phyloP scores from a whole-genome alignment of 2,797 vertebrate genomes.

The Arctocebus calabarensis region DNA sequence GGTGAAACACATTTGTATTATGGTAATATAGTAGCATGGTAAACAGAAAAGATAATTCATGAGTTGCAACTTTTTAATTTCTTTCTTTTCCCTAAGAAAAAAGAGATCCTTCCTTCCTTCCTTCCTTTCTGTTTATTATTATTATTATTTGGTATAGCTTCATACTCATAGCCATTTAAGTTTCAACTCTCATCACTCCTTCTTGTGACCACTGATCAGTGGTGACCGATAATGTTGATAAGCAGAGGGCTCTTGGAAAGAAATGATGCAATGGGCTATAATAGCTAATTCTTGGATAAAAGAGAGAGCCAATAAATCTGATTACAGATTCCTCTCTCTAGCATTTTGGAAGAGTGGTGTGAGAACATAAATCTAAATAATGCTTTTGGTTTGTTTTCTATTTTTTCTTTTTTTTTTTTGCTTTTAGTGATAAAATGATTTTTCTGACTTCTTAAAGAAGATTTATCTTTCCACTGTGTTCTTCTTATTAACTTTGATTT shows the following conservation, averaged over 20 bases:
- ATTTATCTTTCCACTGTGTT: constrained; percentile 24
- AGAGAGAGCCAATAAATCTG: background rate
- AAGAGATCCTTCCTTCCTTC: background rate
- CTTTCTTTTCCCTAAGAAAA: background rate
- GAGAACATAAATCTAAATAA: constrained; percentile 25
- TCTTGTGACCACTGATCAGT: background rate
- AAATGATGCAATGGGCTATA: background rate
- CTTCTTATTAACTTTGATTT: constrained; percentile 58
- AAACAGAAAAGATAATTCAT: background rate
- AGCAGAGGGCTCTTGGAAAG: background rate
- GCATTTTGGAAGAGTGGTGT: background rate
- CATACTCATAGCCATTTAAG: constrained; percentile 22
- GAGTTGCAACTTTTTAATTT: background rate
- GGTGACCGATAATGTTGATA: constrained; percentile 25
- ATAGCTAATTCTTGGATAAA: background rate
- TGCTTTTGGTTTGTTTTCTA: background rate
- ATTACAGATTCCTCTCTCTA: background rate
- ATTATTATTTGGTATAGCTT: background rate
- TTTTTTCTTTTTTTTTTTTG: background rate
- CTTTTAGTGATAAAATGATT: constrained; percentile 3
- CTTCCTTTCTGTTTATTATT: no score
- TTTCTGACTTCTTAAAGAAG: constrained; percentile 41
- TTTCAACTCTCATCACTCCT: background rate
- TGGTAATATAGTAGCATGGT: background rate
- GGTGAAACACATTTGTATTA: background rate